Conservation (phyloP, 2,888 invertebrate species). For the Cyclophora punctaria region DNA sequence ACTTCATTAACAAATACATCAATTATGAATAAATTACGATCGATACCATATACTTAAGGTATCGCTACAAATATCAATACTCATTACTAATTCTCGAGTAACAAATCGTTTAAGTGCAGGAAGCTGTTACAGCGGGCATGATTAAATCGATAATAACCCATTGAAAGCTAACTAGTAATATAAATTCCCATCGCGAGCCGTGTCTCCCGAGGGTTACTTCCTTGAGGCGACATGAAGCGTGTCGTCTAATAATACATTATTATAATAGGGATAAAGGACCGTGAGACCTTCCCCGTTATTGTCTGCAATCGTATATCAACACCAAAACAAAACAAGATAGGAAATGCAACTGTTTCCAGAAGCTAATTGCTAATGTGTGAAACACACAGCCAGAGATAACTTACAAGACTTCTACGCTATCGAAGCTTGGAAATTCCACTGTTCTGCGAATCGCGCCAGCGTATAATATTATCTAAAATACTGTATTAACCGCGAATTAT, state of each 20-base stretch:
- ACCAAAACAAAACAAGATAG: constrained; percentile 16
- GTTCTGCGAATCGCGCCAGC: no score
- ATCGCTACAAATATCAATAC: no score
- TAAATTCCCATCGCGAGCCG: constrained; percentile 55
- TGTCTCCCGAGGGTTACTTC: constrained; percentile 51
- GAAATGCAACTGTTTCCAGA: neutral
- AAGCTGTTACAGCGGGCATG: constrained; percentile 28
- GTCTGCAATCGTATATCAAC: constrained; percentile 29
- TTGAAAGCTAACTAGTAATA: constrained; percentile 53
- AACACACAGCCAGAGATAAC: no score
- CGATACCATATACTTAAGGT: no score
- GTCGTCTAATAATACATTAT: constrained; percentile 62
- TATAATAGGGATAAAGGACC: constrained; percentile 52
- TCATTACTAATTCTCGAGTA: neutral
- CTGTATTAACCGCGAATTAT: no score
- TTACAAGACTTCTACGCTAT: no score
- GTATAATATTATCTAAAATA: no score
- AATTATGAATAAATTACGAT: no score
- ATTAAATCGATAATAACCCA: constrained; percentile 44
- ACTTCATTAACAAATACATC: no score
- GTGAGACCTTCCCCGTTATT: constrained; percentile 52
- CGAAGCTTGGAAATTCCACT: no score
- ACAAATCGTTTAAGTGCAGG: constrained; percentile 17
- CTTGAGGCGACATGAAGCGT: constrained; percentile 46
- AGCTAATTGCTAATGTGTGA: no score